Evolutionary conservation across 2,797 vertebrate species (phyloP).

Genomic region (Amniataba percoides): DNA sequence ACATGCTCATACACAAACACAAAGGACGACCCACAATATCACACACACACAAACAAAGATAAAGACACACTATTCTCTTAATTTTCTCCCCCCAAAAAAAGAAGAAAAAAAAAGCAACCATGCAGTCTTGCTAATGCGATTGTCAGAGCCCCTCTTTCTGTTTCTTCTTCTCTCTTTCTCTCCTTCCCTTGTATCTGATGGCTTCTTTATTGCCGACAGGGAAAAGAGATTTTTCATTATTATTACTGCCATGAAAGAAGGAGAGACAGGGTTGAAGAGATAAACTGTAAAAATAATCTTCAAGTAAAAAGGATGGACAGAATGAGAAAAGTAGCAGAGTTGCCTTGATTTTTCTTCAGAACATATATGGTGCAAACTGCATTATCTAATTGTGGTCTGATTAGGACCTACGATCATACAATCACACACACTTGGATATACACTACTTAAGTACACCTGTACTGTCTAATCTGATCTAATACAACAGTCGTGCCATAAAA

Average conservation of each 20-base stretch:
- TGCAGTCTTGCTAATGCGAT: slow-evolving; percentile 65
- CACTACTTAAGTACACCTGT: too few relatives aligned
- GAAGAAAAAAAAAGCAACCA: slow-evolving; percentile 50
- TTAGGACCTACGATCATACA: neutral
- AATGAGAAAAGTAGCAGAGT: slow-evolving; percentile 13
- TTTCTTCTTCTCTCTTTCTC: slow-evolving; percentile 3
- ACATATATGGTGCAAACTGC: slow-evolving; percentile 23
- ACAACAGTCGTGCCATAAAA: too few relatives aligned
- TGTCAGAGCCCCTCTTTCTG: slow-evolving; percentile 33
- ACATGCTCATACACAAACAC: slow-evolving; percentile 20
- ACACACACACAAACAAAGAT: slow-evolving; percentile 32
- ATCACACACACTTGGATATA: neutral
- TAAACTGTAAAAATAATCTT: slow-evolving; percentile 45
- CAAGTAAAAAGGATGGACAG: neutral
- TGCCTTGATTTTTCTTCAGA: slow-evolving; percentile 17
- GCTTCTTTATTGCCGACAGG: slow-evolving; percentile 60
- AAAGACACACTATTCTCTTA: slow-evolving; percentile 38
- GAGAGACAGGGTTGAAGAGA: slow-evolving; percentile 40
- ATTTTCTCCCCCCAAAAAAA: slow-evolving; percentile 35
- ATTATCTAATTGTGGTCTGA: slow-evolving; percentile 13
- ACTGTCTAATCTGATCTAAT: too few relatives aligned
- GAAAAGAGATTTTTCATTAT: slow-evolving; percentile 62
- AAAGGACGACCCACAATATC: neutral
- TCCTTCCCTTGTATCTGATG: slow-evolving; percentile 57
- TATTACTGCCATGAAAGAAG: slow-evolving; percentile 55